These are phyloP conservation scores for Porites australiensis DNA, from an alignment of 64 coral and sea anemone species.

Conservation along the genomic window DNA sequence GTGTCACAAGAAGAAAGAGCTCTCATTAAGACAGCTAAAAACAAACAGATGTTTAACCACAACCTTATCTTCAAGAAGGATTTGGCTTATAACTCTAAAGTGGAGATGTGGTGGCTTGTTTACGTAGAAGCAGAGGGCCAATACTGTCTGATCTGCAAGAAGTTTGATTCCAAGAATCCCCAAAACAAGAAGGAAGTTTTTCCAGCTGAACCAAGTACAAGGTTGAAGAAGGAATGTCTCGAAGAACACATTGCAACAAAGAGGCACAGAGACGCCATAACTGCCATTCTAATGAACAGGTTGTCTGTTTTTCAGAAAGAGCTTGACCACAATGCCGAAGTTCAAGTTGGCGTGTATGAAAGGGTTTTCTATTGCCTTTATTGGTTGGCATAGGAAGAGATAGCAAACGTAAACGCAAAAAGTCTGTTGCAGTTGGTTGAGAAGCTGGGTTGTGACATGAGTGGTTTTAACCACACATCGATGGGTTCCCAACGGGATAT, in stretches of 20 bases:
- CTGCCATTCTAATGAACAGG: slow-evolving; percentile 37
- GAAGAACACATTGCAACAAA: slow-evolving; percentile 48
- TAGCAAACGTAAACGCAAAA: background rate
- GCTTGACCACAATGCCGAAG: slow-evolving; percentile 9
- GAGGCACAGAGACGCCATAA: slow-evolving; percentile 30
- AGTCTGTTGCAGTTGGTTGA: background rate
- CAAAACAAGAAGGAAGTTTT: slow-evolving; percentile 41
- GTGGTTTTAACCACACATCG: background rate
- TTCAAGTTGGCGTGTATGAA: background rate
- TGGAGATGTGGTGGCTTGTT: slow-evolving; percentile 25
- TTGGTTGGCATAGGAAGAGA: slow-evolving; percentile 8
- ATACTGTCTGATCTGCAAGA: slow-evolving; percentile 42
- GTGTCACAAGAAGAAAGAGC: slow-evolving; percentile 27
- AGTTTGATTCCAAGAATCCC: slow-evolving; percentile 19
- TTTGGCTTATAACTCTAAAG: background rate
- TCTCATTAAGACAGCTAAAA: background rate
- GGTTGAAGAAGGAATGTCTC: background rate
- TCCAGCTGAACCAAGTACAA: background rate
- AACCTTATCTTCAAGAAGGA: slow-evolving; percentile 9
- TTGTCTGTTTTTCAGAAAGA: slow-evolving; percentile 43
- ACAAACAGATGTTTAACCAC: slow-evolving; percentile 39
- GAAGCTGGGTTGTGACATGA: background rate
- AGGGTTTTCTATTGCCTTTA: slow-evolving; percentile 34
- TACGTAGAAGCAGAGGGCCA: background rate
- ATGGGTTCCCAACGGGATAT: background rate